Percentiles rank a stretch among this genome's conserved stretches.
Evolutionary conservation across 2,888 invertebrate genomes (phyloP).

Genomic region (Myathropa florea): DNA sequence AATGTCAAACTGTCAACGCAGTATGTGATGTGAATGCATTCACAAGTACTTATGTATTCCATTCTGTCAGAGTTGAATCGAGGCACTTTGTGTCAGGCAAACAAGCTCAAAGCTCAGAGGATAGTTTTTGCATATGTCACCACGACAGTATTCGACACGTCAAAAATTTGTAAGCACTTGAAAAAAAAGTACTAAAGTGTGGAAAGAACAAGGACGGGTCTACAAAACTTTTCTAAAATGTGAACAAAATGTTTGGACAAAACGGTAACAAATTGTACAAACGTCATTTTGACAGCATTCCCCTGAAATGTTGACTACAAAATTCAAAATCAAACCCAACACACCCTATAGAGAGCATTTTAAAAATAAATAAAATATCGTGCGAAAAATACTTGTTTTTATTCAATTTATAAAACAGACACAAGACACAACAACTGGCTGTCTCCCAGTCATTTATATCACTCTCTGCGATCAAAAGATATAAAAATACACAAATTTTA

Average conservation of each 20-base stretch:
- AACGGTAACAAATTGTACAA: too few relatives aligned
- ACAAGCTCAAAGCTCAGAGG: too few relatives aligned
- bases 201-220: too few relatives aligned
- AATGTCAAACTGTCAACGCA: neutral
- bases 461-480: neutral
- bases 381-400: neutral
- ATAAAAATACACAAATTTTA: neutral
- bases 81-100: too few relatives aligned
- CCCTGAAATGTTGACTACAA: neutral
- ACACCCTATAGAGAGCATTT: neutral
- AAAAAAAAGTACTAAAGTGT: too few relatives aligned
- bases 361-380: neutral
- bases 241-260: too few relatives aligned
- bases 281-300: too few relatives aligned
- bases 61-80: too few relatives aligned
- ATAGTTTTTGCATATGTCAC: too few relatives aligned
- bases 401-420: neutral
- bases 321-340: neutral
- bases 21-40: neutral
- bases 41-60: neutral
- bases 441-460: neutral
- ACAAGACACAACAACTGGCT: neutral
- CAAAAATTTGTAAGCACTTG: too few relatives aligned
- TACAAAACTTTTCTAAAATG: too few relatives aligned
- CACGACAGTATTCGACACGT: too few relatives aligned